Conservation (phyloP, 2,113 vertebrate species). For the Pavo muticus region DNA sequence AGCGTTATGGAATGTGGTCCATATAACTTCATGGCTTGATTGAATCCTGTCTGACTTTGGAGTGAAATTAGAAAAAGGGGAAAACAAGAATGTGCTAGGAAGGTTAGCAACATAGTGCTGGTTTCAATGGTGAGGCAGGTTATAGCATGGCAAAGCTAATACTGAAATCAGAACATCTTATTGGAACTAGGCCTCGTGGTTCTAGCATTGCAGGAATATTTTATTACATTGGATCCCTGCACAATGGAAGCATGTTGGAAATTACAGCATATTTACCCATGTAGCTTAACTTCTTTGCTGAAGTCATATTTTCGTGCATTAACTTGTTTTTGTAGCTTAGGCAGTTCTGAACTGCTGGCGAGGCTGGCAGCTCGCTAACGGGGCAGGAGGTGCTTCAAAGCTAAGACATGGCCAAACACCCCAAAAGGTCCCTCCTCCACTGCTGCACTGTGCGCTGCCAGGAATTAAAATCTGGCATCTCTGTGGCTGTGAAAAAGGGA, state of each 20-base stretch:
- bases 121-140: not conserved
- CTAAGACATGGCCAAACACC: not conserved
- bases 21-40: not conserved
- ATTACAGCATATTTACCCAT: not conserved
- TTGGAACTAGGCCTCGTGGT: not conserved
- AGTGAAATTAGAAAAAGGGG: not conserved
- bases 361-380: not conserved
- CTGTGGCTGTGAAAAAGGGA: not conserved
- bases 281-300: not conserved
- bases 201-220: constrained; percentile 60
- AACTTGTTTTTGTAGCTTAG: constrained; percentile 21
- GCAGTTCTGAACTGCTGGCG: not conserved
- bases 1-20: not conserved
- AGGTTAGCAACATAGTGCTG: not conserved
- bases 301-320: not conserved
- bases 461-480: not conserved
- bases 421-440: not conserved
- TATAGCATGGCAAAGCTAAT: not conserved
- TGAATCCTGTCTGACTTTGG: not conserved
- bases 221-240: constrained; percentile 45
- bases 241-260: not conserved
- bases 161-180: not conserved
- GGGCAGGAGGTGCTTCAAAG: not conserved
- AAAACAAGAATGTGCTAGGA: not conserved
- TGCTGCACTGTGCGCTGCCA: not conserved